These are phyloP conservation scores for Mimas tiliae DNA, from an alignment of 2,888 invertebrate species.

Conservation along the genomic window DNA sequence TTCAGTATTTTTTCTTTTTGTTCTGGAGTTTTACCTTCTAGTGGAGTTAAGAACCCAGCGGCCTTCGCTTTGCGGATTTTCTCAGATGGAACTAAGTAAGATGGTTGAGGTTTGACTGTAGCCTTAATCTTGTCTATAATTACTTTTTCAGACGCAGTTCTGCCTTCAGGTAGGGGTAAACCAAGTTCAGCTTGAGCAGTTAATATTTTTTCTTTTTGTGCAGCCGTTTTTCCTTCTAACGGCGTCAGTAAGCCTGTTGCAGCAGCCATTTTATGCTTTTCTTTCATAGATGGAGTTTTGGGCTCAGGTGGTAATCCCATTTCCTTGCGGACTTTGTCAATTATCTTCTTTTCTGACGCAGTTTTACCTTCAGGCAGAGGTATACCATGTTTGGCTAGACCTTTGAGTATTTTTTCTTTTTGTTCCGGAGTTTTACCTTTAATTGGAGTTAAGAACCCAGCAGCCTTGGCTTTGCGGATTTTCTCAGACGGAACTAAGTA, in stretches of 20 bases:
- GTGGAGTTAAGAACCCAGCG: constrained; percentile 38
- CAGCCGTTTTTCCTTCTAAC: constrained; percentile 45
- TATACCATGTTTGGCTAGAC: constrained; percentile 36
- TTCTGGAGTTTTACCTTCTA: constrained; percentile 38
- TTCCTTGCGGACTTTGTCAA: constrained; percentile 39
- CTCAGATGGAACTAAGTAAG: constrained; percentile 34
- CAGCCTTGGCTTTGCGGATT: constrained; percentile 42
- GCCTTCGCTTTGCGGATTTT: constrained; percentile 44
- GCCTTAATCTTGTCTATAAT: constrained; percentile 41
- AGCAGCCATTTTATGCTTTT: constrained; percentile 39
- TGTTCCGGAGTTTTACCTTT: constrained; percentile 38
- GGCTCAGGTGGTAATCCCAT: constrained; percentile 46
- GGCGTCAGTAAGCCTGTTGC: constrained; percentile 45
- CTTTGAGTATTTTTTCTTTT: constrained; percentile 42
- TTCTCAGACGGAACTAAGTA: constrained; percentile 37
- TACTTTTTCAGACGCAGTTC: constrained; percentile 45
- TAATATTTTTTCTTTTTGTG: constrained; percentile 46
- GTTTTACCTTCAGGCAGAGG: constrained; percentile 46
- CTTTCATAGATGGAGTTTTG: constrained; percentile 34
- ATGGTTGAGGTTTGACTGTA: constrained; percentile 4
- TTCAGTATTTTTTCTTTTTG: constrained; percentile 43
- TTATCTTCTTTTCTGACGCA: constrained; percentile 39
- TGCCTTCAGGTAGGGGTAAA: constrained; percentile 47
- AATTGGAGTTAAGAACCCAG: constrained; percentile 39
- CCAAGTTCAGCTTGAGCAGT: constrained; percentile 40